phyloP scores from a whole-genome alignment of 2,113 vertebrate species.

The Bolborhynchus lineola region DNA sequence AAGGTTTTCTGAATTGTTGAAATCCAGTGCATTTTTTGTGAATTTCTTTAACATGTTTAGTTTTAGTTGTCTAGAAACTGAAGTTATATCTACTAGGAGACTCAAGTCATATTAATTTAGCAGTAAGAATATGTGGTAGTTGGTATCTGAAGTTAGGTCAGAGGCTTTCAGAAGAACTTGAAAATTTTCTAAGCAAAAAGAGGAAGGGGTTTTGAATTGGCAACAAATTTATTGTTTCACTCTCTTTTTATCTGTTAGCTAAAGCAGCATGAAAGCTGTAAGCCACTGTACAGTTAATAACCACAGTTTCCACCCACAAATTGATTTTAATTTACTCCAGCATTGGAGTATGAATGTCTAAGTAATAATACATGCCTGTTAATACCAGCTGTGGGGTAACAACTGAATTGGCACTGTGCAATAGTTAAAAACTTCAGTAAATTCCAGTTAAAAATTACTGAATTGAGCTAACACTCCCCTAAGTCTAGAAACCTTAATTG shows the following conservation, averaged over 20 bases:
- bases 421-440: not conserved
- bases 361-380: not conserved
- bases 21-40: not conserved
- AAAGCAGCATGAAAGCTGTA: not conserved
- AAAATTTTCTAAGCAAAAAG: not conserved
- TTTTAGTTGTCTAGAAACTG: not conserved
- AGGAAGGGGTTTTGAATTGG: not conserved
- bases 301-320: not conserved
- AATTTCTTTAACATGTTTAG: not conserved
- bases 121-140: not conserved
- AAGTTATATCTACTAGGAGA: not conserved
- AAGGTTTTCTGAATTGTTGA: not conserved
- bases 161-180: not conserved
- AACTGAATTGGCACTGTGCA: not conserved
- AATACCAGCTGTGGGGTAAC: not conserved
- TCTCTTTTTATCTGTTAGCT: not conserved
- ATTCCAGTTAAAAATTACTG: not conserved
- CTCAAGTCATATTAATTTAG: not conserved
- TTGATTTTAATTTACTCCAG: not conserved
- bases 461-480: not conserved
- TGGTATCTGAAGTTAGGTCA: not conserved
- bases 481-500: not conserved
- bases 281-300: not conserved
- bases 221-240: not conserved
- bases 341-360: not conserved